Conservation (phyloP, 64 coral and sea anemone species). For the Dendrophyllia cribrosa region DNA sequence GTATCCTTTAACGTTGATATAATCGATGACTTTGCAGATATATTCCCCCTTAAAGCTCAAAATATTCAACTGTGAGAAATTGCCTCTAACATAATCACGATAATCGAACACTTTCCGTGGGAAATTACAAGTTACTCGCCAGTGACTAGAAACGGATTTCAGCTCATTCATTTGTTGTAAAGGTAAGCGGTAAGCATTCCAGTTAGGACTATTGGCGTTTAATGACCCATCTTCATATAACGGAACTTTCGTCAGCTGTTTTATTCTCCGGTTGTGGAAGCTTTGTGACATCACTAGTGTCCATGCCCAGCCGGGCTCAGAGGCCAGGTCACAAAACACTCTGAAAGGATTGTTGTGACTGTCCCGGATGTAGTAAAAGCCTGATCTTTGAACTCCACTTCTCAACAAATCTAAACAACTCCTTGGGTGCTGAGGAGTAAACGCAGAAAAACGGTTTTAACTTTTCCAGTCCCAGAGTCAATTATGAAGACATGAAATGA, state of each 20-base stretch:
- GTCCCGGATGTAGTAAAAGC: not conserved
- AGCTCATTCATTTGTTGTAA: not conserved
- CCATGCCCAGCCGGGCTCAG: slow-evolving; percentile 10
- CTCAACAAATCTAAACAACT: not conserved
- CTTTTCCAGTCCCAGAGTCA: too few species aligned
- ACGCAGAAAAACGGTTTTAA: not conserved
- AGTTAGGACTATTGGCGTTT: not conserved
- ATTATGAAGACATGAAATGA: not conserved
- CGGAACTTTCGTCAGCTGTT: not conserved
- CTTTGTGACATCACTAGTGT: slow-evolving; percentile 10
- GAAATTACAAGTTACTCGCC: slow-evolving; percentile 45
- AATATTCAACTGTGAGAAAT: not conserved
- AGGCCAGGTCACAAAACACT: not conserved
- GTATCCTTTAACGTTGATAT: slow-evolving; percentile 19
- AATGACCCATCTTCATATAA: not conserved
- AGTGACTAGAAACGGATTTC: slow-evolving; percentile 13
- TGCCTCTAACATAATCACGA: slow-evolving; percentile 34
- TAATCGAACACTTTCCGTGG: not conserved
- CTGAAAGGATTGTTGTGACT: not conserved
- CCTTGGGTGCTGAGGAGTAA: not conserved
- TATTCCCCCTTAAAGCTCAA: not conserved
- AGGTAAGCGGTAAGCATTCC: not conserved
- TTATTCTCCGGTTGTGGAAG: not conserved
- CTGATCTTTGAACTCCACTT: not conserved
- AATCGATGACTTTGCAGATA: slow-evolving; percentile 6